Evolutionary conservation across 1,140 invertebrate genomes (phyloP), one percentile per base, ranked within the genome.

Genomic region (Popillia japonica): DNA sequence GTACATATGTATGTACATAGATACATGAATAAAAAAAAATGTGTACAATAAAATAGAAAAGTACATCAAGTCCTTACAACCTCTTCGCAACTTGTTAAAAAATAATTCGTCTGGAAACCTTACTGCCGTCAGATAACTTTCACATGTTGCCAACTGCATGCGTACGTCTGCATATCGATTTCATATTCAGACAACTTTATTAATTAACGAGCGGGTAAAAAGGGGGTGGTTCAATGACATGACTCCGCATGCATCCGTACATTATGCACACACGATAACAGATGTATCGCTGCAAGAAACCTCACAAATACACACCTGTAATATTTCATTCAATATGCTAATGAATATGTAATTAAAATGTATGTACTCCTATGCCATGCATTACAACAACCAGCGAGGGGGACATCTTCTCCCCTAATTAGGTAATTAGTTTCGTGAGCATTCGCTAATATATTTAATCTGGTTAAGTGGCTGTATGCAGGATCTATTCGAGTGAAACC

Each of bases 121-220:
- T 34, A 34, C 27, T 2, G 20, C 14, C 17, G 11, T 8, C 3
- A 34, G 61, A 68, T 68, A 68, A 9, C 27, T 68, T 68, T 22
- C 61, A 68, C 61, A 68, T 68, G 61, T 68, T 68, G 61, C 61
- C 61, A 68, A 68, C 61, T 68, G 61, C 61, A 68, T 68, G 22
- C 61, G 61, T 68, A 20, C 27, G 27, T 68, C 22, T 34, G 22
- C 61, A 68, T 68, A 68, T 68, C 61, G 61, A 68, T 68, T 68
- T 68, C 61, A 68, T 68, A 68, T 68, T 68, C 61, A 68, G 61
- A 68, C 61, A 68, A 68, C 61, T 27, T 27, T 68, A 68, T 68
- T 68, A 68, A 68, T 68, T 68, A 68, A 68, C 61, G 61, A 68
- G 61, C 61, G 61, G 27, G 61, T 68, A 68, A 68, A 68, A 68